phyloP scores from a whole-genome alignment of 2,888 invertebrate species.

The Drosophila falleni region DNA sequence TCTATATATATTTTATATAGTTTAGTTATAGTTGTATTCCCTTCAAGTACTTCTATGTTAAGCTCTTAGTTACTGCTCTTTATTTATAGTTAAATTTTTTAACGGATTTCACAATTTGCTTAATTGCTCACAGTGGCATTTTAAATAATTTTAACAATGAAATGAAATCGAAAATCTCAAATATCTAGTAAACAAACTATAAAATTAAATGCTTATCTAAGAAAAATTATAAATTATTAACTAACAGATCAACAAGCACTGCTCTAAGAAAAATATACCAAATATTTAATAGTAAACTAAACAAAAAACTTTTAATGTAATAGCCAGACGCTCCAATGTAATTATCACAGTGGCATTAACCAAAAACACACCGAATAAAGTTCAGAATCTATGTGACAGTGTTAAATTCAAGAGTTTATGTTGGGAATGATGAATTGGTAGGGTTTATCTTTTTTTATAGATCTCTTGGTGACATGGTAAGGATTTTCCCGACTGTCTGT shows the following conservation, averaged over 20 bases:
- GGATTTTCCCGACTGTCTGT: no score
- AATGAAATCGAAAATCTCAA: slow-evolving; percentile 6
- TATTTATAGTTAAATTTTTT: slow-evolving; percentile 28
- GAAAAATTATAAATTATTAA: slow-evolving; percentile 23
- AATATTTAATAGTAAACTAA: slow-evolving; percentile 18
- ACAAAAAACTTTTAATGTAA: slow-evolving; percentile 55
- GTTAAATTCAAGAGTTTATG: background rate
- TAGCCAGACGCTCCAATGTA: slow-evolving; percentile 56
- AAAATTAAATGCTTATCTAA: slow-evolving; percentile 37
- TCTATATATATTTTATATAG: slow-evolving; percentile 48
- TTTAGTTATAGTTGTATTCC: slow-evolving; percentile 47
- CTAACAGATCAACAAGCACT: slow-evolving; percentile 19
- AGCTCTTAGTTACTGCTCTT: slow-evolving; percentile 22
- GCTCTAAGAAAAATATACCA: slow-evolving; percentile 28
- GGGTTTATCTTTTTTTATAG: background rate
- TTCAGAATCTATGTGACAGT: slow-evolving; percentile 48
- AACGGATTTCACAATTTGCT: slow-evolving; percentile 36
- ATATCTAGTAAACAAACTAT: slow-evolving; percentile 15
- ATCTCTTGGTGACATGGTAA: no score
- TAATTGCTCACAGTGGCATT: slow-evolving; percentile 17
- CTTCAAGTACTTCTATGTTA: slow-evolving; percentile 19
- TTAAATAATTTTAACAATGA: slow-evolving; percentile 28
- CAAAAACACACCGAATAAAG: slow-evolving; percentile 66
- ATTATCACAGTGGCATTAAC: slow-evolving; percentile 57
- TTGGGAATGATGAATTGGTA: background rate